A percentile compares a stretch with the other conserved stretches of the same genome.
phyloP scores from a whole-genome alignment of 1,140 invertebrate species.

The Anastatus disparis region DNA sequence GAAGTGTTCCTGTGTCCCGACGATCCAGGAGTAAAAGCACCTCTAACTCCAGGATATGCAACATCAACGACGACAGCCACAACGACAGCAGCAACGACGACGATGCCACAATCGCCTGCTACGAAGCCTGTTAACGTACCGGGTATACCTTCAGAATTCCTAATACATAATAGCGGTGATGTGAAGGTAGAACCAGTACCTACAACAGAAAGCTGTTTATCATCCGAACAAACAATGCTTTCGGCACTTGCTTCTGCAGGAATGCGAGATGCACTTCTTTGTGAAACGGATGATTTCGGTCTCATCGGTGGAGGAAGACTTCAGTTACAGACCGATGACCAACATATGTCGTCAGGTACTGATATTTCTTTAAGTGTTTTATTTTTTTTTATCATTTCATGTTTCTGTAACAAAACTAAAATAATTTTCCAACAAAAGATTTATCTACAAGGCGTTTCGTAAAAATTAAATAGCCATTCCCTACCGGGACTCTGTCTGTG shows the following conservation, averaged over 20 bases:
- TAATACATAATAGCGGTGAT: slow-evolving; percentile 51
- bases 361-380: too few species aligned
- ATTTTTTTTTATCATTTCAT: slow-evolving; percentile 37
- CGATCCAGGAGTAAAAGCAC: slow-evolving; percentile 64
- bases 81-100: slow-evolving; percentile 32
- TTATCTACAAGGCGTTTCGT: too few species aligned
- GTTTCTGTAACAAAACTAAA: too few species aligned
- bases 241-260: slow-evolving; percentile 55
- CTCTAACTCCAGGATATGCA: slow-evolving; percentile 55
- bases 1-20: slow-evolving; percentile 94
- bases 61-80: slow-evolving; percentile 45
- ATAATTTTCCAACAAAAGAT: too few species aligned
- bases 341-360: slow-evolving; percentile 71
- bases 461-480: slow-evolving; percentile 68
- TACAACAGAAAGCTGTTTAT: slow-evolving; percentile 47
- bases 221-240: slow-evolving; percentile 48
- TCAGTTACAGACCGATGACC: slow-evolving; percentile 80
- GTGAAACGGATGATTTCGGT: slow-evolving; percentile 74
- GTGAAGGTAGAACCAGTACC: slow-evolving; percentile 52
- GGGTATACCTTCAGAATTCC: slow-evolving; percentile 51
- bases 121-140: slow-evolving; percentile 21
- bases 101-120: slow-evolving; percentile 45
- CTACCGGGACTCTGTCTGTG: slow-evolving; percentile 82
- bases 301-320: slow-evolving; percentile 72
- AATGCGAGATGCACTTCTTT: slow-evolving; percentile 72